phyloP scores from a whole-genome alignment of 1,140 invertebrate genomes.

The Metaphire vulgaris region DNA sequence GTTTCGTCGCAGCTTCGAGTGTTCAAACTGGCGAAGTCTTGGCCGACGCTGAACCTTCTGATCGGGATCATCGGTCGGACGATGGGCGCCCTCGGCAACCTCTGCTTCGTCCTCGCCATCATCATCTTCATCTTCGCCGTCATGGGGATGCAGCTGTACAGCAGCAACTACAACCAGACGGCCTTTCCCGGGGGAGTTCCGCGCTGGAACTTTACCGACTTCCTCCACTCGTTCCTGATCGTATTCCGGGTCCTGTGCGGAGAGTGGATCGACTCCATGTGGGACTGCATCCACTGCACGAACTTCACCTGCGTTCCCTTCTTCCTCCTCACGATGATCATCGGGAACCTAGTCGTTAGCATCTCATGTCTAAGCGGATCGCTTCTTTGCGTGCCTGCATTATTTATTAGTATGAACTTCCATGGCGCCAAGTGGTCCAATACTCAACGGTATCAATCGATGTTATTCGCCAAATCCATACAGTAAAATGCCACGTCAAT shows the following conservation, averaged over 20 bases:
- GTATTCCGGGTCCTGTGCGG: constrained; percentile 82
- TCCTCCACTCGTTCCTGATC: constrained; percentile 98
- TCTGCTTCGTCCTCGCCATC: constrained; percentile 93
- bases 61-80: constrained; percentile 98
- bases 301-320: constrained; percentile 90
- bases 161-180: constrained; percentile 68
- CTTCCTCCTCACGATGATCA: constrained; percentile 94
- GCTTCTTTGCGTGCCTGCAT: too few species aligned
- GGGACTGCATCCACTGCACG: constrained; percentile 85
- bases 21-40: constrained; percentile 98
- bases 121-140: constrained; percentile 99
- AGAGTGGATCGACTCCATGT: constrained; percentile 98
- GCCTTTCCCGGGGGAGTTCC: constrained; percentile 35
- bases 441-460: too few species aligned
- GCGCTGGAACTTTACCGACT: constrained; percentile 95
- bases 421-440: too few species aligned
- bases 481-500: too few species aligned
- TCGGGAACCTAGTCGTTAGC: constrained; percentile 95
- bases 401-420: too few species aligned
- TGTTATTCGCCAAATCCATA: too few species aligned
- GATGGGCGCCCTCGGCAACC: constrained; percentile 92
- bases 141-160: constrained; percentile 97
- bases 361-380: too few species aligned
- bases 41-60: constrained; percentile 94
- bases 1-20: constrained; percentile 66